A percentile compares a stretch with the other conserved stretches of the same genome.
Conservation (phyloP, 2,797 vertebrate genomes). For the Danio tinwini region DNA sequence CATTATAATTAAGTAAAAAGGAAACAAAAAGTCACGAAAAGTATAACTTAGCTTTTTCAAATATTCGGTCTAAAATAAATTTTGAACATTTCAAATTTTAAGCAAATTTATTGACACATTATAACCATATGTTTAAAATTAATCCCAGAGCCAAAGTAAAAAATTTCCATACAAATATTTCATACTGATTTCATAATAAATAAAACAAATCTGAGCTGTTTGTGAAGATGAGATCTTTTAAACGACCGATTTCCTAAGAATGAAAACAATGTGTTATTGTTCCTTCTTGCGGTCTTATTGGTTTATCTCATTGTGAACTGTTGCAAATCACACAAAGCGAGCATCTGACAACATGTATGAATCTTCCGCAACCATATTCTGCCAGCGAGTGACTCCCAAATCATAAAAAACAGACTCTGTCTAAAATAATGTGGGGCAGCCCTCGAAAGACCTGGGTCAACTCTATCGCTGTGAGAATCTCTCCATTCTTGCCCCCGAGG, state of each 20-base stretch:
- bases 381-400: slow-evolving; percentile 32
- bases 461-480: slow-evolving; percentile 63
- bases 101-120: not conserved
- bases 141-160: not conserved
- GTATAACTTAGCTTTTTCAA: too few relatives aligned
- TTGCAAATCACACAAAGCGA: not conserved
- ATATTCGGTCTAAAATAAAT: not conserved
- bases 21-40: too few relatives aligned
- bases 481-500: slow-evolving; percentile 34
- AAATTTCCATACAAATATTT: not conserved
- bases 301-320: not conserved
- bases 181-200: not conserved
- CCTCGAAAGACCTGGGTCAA: slow-evolving; percentile 43
- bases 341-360: not conserved
- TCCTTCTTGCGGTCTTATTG: not conserved
- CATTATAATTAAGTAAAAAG: not conserved
- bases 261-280: not conserved
- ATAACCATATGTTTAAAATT: not conserved
- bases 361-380: not conserved
- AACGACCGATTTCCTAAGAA: not conserved
- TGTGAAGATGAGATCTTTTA: not conserved
- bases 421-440: slow-evolving; percentile 49
- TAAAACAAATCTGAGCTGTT: not conserved
- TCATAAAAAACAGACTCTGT: slow-evolving; percentile 36
- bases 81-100: not conserved